Evolutionary conservation across 2,888 invertebrate species (phyloP), one percentile per base, ranked within the genome.

Genomic region (Acleris cristana): DNA sequence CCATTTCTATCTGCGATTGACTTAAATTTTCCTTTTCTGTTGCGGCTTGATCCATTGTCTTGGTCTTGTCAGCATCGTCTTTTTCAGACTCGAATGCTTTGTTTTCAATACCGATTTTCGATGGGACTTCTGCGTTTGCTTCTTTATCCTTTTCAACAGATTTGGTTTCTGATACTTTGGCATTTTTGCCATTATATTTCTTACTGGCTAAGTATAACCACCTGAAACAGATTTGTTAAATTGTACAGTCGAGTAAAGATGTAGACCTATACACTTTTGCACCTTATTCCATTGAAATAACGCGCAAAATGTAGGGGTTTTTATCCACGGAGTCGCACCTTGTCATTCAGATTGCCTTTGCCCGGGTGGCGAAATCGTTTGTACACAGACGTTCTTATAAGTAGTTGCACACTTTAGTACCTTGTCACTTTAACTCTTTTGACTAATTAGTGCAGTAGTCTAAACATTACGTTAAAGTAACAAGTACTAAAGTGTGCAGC

Each of bases 181-280:
- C 14, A 14, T 40, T 40, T 40, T 76, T 70, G n/a, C 59, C 72
- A 69, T 76, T 75, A 26, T 95, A 94, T 76, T 94, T 94, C 76
- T 94, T 94, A 76, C 95, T 95, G 60, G 95, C 95, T 72, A 94
- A 86, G 82, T 96, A 96, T 84, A 96, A 90, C 96, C 96, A 96
- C 65, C 96, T 96, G 84, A 61, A 92, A 92, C 34, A 4, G 44
- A 68, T 56, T 12, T 10, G 18, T 18, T 48, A 7, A n/a, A 23
- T 23, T 45, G 34, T 34, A 40, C 34, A 34, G 34, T 34, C 10
- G 10, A 34, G 10, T 34, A 34, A 26, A 34, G 34, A 10, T 34
- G 3, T 34, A 10, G 2, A 34, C 10, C 3, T 34, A 10, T 10
- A 34, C 34, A 30, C 7, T 30, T 34, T 34, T 34, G 10, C 34